A percentile compares a stretch with the other conserved stretches of the same genome.
phyloP scores from a whole-genome alignment of 1,140 invertebrate genomes.

The Drosophila biarmipes region DNA sequence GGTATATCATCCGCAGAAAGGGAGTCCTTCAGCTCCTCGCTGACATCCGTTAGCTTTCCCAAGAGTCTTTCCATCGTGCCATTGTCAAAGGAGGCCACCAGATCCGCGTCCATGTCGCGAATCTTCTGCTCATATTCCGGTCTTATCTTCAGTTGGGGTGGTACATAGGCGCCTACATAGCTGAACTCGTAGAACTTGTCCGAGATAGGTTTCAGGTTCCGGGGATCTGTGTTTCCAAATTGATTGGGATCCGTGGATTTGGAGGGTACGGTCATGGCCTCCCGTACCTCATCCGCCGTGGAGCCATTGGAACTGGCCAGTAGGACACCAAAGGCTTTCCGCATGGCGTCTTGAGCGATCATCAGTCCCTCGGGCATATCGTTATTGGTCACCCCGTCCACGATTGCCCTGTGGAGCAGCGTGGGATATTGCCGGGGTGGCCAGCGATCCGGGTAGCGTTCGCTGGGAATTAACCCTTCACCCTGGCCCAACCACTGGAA shows the following conservation, averaged over 20 bases:
- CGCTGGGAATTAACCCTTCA: background rate
- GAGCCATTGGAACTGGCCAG: conserved; percentile 4
- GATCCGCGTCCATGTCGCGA: conserved; percentile 2
- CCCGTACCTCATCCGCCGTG: conserved; percentile 7
- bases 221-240: no score
- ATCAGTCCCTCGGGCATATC: background rate
- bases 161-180: background rate
- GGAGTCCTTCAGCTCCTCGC: background rate
- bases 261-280: background rate
- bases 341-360: background rate
- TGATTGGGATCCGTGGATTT: background rate
- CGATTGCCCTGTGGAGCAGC: conserved; percentile 1
- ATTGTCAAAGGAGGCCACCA: background rate
- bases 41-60: background rate
- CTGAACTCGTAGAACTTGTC: background rate
- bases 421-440: conserved; percentile 6
- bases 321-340: background rate
- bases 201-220: background rate
- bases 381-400: background rate
- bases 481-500: conserved; percentile 2
- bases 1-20: background rate
- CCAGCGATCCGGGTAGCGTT: conserved; percentile 1
- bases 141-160: background rate
- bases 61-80: background rate
- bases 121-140: background rate